Percentiles rank a stretch among this genome's conserved stretches.
Evolutionary conservation across 2,113 vertebrate genomes (phyloP).

Genomic region (Eidolon helvum): DNA sequence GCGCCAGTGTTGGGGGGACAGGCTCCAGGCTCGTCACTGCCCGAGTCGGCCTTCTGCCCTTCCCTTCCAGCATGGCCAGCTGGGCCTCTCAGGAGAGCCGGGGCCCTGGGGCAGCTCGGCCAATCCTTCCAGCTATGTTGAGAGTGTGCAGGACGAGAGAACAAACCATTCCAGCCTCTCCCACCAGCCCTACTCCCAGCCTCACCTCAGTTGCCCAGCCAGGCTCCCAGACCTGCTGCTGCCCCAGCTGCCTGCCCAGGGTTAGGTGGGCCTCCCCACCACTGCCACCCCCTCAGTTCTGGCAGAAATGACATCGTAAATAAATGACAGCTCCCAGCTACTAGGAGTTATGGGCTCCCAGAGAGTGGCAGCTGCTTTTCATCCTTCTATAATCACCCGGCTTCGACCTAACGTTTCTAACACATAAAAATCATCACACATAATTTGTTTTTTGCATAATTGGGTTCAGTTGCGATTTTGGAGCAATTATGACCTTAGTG

Average conservation of each 20-base stretch:
- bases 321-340: constrained; percentile 87
- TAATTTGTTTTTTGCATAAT: constrained; percentile 86
- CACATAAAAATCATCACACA: constrained; percentile 86
- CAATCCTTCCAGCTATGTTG: neutral
- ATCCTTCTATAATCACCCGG: constrained; percentile 82
- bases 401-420: constrained; percentile 81
- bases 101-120: neutral
- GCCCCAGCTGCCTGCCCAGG: neutral
- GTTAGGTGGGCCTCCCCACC: neutral
- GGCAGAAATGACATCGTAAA: constrained; percentile 57
- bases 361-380: constrained; percentile 87
- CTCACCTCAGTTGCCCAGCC: accelerated
- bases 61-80: neutral
- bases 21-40: constrained; percentile 38
- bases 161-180: neutral
- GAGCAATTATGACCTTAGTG: constrained; percentile 82
- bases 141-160: neutral
- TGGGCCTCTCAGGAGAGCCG: neutral
- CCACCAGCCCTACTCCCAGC: neutral
- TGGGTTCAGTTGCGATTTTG: constrained; percentile 82
- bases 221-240: neutral
- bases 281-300: constrained; percentile 42
- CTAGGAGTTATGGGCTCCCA: constrained; percentile 84
- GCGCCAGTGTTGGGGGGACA: neutral
- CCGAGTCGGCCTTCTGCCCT: neutral